A percentile compares a stretch with the other conserved stretches of the same genome.
These are phyloP conservation scores for Lutraria lutraria DNA, from an alignment of 2,888 invertebrate genomes.

Conservation along the genomic window DNA sequence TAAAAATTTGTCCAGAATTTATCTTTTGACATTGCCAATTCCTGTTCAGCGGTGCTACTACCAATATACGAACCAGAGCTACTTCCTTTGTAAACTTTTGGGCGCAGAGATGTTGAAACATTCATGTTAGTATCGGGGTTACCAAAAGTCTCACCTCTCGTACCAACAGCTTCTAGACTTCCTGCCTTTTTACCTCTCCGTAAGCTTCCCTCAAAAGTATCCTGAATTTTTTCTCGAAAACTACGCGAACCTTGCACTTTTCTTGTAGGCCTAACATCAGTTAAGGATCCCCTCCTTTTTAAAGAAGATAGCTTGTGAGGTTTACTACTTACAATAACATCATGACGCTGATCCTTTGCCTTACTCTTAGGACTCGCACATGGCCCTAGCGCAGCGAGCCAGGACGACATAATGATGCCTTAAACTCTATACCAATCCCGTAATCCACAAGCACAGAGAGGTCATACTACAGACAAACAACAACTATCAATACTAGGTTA, in stretches of 20 bases:
- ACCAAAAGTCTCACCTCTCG: constrained; percentile 49
- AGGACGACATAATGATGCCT: constrained; percentile 43
- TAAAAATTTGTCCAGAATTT: constrained; percentile 73
- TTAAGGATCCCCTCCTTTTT: constrained; percentile 67
- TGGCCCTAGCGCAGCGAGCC: constrained; percentile 69
- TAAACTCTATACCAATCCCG: background rate
- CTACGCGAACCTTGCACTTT: constrained; percentile 67
- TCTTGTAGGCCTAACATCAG: constrained; percentile 63
- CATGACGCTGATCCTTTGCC: constrained; percentile 57
- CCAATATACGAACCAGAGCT: constrained; percentile 31
- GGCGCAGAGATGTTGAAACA: constrained; percentile 67
- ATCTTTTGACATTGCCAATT: constrained; percentile 53
- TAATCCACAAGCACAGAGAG: background rate
- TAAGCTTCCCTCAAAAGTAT: constrained; percentile 70
- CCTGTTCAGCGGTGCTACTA: constrained; percentile 40
- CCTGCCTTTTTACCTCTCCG: constrained; percentile 65
- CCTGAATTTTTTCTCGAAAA: constrained; percentile 66
- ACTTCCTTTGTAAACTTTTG: constrained; percentile 54
- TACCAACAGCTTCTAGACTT: constrained; percentile 65
- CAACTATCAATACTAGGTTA: background rate
- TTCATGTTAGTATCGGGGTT: constrained; percentile 72
- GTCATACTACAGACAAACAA: background rate
- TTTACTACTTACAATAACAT: constrained; percentile 36
- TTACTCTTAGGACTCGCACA: constrained; percentile 72
- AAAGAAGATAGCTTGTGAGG: constrained; percentile 59